These are phyloP conservation scores for Zaprionus lineosus DNA, from an alignment of 2,888 invertebrate genomes.

Conservation along the genomic window DNA sequence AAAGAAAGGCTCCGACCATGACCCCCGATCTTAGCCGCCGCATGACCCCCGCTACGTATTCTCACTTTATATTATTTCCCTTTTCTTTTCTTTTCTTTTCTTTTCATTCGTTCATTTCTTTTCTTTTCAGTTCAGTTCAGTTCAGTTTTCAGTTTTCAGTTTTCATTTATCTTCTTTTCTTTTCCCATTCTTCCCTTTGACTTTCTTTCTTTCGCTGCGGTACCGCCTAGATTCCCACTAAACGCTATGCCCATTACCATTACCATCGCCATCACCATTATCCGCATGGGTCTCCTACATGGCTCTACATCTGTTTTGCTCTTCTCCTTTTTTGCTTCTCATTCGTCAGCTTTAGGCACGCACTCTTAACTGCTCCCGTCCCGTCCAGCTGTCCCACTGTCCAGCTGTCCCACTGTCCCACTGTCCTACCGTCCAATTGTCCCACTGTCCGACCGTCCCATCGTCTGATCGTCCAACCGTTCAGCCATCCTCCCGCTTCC, in stretches of 20 bases:
- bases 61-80: conserved; percentile 25
- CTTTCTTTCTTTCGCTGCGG: conserved; percentile 9
- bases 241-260: conserved; percentile 51
- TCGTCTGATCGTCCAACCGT: conserved; percentile 1
- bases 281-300: conserved; percentile 36
- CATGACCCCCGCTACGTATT: conserved; percentile 33
- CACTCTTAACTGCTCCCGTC: conserved; percentile 31
- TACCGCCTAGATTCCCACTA: conserved; percentile 33
- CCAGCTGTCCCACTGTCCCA: neutral
- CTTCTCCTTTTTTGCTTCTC: conserved; percentile 7
- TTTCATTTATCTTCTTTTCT: too few species aligned
- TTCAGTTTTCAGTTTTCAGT: conserved; percentile 36
- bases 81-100: neutral
- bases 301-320: conserved; percentile 13
- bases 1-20: conserved; percentile 57
- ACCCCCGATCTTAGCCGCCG: conserved; percentile 24
- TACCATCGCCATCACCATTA: conserved; percentile 38
- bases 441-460: conserved; percentile 6
- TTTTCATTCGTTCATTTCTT: neutral
- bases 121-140: conserved; percentile 9
- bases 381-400: neutral
- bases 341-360: conserved; percentile 46
- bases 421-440: conserved; percentile 11
- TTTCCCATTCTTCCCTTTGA: conserved; percentile 3
- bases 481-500: conserved; percentile 4